phyloP scores from a whole-genome alignment of 2,888 invertebrate genomes.

The Acanthosepion esculentum region DNA sequence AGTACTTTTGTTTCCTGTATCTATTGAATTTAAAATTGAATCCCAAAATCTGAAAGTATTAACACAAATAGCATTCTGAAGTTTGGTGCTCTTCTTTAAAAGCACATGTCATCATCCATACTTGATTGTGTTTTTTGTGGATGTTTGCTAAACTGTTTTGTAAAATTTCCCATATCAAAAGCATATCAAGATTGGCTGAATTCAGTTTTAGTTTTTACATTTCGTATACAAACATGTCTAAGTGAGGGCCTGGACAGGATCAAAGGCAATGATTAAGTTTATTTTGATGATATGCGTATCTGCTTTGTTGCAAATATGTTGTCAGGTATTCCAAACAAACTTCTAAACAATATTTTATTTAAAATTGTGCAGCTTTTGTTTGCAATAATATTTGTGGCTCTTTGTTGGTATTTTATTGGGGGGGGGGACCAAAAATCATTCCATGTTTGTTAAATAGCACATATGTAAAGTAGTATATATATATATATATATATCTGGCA shows the following conservation, averaged over 20 bases:
- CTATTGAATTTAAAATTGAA: no score
- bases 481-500: no score
- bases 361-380: neutral
- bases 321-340: neutral
- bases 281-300: neutral
- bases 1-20: no score
- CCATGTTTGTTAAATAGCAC: neutral
- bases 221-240: neutral
- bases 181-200: neutral
- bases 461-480: neutral
- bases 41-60: no score
- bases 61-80: no score
- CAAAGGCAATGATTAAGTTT: slow-evolving; percentile 25
- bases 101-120: no score
- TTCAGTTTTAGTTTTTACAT: neutral
- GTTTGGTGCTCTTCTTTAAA: no score
- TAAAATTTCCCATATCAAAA: neutral
- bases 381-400: neutral
- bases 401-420: neutral
- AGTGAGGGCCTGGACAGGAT: neutral
- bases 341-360: neutral
- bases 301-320: slow-evolving; percentile 33
- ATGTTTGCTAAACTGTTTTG: neutral
- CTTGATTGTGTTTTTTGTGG: neutral
- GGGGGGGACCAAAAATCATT: neutral